Percentiles rank a stretch among this genome's conserved stretches.
Conservation (phyloP, 2,113 vertebrate genomes). For the Corythornis vintsioides region DNA sequence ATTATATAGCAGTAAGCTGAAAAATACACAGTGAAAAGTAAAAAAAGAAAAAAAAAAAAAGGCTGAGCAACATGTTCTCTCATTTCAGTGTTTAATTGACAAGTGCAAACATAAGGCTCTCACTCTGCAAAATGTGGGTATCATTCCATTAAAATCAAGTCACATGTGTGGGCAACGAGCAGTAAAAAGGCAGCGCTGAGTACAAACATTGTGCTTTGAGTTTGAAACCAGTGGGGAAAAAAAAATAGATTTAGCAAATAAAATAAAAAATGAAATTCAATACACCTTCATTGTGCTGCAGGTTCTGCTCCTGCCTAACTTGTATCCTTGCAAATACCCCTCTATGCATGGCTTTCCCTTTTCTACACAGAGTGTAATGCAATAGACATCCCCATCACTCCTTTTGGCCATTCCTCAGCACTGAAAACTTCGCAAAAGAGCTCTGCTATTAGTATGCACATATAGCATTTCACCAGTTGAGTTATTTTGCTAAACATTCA, state of each 20-base stretch:
- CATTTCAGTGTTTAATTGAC: constrained; percentile 56
- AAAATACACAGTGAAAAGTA: background rate
- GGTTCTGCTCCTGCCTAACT: background rate
- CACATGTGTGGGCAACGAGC: constrained; percentile 42
- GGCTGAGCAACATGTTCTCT: constrained; percentile 11
- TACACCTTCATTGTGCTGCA: background rate
- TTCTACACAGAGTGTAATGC: background rate
- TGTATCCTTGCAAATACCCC: background rate
- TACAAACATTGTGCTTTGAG: background rate
- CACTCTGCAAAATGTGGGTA: constrained; percentile 35
- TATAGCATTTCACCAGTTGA: background rate
- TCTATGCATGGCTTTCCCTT: background rate
- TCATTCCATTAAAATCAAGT: constrained; percentile 37
- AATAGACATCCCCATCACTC: background rate
- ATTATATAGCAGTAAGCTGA: background rate
- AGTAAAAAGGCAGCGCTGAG: constrained; percentile 32
- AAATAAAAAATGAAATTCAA: background rate
- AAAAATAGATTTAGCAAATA: background rate
- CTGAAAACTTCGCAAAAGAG: background rate
- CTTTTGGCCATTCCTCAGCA: background rate
- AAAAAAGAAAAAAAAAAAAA: background rate
- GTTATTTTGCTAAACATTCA: background rate
- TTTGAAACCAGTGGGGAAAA: background rate
- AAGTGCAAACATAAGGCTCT: constrained; percentile 63
- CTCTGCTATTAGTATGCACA: background rate